Base-by-base conservation (phyloP, 1,140 invertebrate species). In the Propsilocerus akamusi region DNA sequence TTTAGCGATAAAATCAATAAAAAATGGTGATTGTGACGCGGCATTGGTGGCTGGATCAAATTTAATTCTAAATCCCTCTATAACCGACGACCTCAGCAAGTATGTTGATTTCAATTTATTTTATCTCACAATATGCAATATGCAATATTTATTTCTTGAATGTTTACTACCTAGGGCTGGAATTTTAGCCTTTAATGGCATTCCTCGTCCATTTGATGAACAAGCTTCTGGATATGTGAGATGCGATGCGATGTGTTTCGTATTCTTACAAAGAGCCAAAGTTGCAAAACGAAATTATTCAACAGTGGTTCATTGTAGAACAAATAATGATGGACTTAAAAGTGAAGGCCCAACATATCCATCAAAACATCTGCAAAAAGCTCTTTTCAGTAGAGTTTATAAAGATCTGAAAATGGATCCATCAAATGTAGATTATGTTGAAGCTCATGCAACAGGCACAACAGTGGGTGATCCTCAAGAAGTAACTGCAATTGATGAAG, bases 271-370 rank as follows among this genome's bases (percentile, higher is more conserved):
- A 64, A 87, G 85, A 58, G 72, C 77, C 1, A 78, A 81, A 54
- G 68, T 81, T 57, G 83, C 90, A 0, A 80, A 78, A 56, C 68
- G 89, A 48, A 70, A 86, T 6, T 91, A 91, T 57, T 77, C 78
- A 0, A 77, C 71, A 25, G 54, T 60, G 4, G 49, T 62, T 34
- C 59, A 62, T 50, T 61, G 72, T 0, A 78, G 77, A 58, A 78
- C 74, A 7, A 93, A 93, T 67, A 84, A 82, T 58, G 89, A 94
- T 68, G 90, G 90, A 0, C 87, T 81, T 64, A 95, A 94, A 63
- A 76, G 80, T 23, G 79, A 86, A 60, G 86, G 86, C 12, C 91
- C 97, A 52, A 94, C 89, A 0, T 96, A 88, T 60, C 93, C 93
- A 0, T 89, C 86, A 2, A 86, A 85, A 25, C 68, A 76, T 14